Percentiles rank a stretch among this genome's conserved stretches.
phyloP scores from a whole-genome alignment of 1,140 invertebrate genomes.

The Cyclina sinensis region DNA sequence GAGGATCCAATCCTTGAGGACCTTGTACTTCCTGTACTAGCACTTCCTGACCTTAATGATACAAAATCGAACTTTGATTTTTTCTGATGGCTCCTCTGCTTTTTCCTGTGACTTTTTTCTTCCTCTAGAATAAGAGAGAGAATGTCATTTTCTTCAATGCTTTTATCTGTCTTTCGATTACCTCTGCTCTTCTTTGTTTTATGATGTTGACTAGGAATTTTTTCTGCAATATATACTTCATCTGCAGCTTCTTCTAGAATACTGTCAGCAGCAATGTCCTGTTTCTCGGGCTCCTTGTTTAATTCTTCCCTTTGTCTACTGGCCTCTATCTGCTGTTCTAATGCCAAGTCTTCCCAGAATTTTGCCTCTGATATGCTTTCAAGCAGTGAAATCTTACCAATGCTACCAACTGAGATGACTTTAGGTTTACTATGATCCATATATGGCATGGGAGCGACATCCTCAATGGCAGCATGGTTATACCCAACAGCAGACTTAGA shows the following conservation, averaged over 20 bases:
- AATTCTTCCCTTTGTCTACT: background rate
- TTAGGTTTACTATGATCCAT: slow-evolving; percentile 75
- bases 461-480: slow-evolving; percentile 2
- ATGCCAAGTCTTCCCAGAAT: slow-evolving; percentile 71
- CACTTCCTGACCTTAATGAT: background rate
- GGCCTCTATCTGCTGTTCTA: slow-evolving; percentile 13
- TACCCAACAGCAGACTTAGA: slow-evolving; percentile 49
- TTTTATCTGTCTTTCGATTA: background rate
- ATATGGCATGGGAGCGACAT: slow-evolving; percentile 70
- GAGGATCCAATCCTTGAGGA: slow-evolving; percentile 11
- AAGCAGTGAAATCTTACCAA: slow-evolving; percentile 75
- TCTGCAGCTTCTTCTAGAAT: slow-evolving; percentile 8
- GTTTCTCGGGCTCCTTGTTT: background rate
- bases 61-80: slow-evolving; percentile 13
- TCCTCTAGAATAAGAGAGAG: slow-evolving; percentile 14
- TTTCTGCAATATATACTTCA: background rate
- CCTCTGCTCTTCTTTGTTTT: background rate
- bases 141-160: background rate
- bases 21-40: background rate
- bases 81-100: slow-evolving; percentile 21
- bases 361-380: slow-evolving; percentile 73
- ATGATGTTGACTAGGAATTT: slow-evolving; percentile 12
- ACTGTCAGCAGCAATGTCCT: slow-evolving; percentile 9
- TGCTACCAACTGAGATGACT: slow-evolving; percentile 73
- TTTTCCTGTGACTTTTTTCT: slow-evolving; percentile 6